phyloP scores from a whole-genome alignment of 2,113 vertebrate species.

The Chrysemys picta region DNA sequence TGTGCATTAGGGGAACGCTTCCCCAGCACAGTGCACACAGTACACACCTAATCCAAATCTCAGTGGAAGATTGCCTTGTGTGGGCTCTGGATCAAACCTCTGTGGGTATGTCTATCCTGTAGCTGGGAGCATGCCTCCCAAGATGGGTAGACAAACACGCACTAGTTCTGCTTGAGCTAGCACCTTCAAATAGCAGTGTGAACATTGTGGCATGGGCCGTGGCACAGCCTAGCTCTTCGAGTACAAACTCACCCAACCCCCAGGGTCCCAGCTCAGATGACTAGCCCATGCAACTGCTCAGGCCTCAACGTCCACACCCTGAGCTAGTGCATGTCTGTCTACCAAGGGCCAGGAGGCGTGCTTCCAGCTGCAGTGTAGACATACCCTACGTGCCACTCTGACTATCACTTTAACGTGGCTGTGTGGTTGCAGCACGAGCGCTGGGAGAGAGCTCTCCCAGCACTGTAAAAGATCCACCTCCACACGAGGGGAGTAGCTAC shows the following conservation, averaged over 20 bases:
- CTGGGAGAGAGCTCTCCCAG: too few relatives aligned
- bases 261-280: background rate
- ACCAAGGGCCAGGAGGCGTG: background rate
- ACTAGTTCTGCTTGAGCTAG: background rate
- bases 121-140: background rate
- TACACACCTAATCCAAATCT: background rate
- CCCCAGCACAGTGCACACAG: background rate
- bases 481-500: too few relatives aligned
- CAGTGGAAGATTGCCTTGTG: background rate
- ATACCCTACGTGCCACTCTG: background rate
- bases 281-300: background rate
- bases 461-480: too few relatives aligned
- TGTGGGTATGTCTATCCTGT: background rate
- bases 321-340: background rate
- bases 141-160: background rate
- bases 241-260: background rate
- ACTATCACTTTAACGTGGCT: background rate
- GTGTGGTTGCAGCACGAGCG: too few relatives aligned
- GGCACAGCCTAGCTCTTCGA: background rate
- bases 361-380: background rate
- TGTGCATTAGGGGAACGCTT: background rate
- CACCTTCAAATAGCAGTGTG: background rate
- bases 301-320: background rate
- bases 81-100: background rate
- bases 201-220: background rate